Conservation (phyloP, 1,140 invertebrate genomes). For the Argopecten irradians region DNA sequence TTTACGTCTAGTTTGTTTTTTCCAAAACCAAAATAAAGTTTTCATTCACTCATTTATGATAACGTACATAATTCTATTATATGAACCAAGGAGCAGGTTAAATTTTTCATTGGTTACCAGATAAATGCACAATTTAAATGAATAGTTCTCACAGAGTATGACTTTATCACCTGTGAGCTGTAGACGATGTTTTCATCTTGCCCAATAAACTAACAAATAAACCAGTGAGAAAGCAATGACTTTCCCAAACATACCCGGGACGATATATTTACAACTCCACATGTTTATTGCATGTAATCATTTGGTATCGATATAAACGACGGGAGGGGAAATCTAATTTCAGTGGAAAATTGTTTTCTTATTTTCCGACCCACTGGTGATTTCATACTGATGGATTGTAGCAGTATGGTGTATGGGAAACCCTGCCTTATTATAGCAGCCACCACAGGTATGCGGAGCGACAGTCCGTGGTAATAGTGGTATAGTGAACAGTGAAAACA, state of each 20-base stretch:
- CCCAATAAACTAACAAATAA: neutral
- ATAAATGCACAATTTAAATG: no score
- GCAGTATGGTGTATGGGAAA: neutral
- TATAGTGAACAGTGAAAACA: neutral
- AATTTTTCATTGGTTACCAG: no score
- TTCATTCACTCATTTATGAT: no score
- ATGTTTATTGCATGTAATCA: neutral
- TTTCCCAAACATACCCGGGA: neutral
- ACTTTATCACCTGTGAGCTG: no score
- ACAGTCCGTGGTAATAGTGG: neutral
- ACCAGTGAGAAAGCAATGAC: neutral
- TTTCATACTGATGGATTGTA: neutral
- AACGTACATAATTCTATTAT: no score
- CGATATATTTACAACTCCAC: neutral
- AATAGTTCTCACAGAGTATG: no score
- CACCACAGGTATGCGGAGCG: constrained; percentile 1
- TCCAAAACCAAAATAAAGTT: no score
- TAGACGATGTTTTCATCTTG: no score
- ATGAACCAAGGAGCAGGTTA: no score
- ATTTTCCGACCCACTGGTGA: neutral
- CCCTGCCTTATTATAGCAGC: neutral
- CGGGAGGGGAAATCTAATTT: neutral
- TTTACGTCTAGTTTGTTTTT: no score
- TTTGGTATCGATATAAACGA: neutral
- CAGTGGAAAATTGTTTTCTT: neutral